Base-by-base conservation (phyloP, 2,113 vertebrate species). In the Microcebus jonahi region DNA sequence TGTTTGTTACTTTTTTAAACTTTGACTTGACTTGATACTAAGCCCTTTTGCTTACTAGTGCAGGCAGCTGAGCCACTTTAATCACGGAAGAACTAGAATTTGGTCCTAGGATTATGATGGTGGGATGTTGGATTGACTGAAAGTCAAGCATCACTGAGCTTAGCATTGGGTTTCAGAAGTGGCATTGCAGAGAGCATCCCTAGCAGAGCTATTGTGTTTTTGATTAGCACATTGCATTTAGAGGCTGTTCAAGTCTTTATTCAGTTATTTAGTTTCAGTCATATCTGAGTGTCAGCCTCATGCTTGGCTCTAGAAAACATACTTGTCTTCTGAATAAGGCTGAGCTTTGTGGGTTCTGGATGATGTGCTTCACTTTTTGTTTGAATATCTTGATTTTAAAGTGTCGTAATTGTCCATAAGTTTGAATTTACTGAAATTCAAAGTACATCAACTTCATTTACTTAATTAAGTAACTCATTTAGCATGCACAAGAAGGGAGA, bases 281-380 rank as follows among this genome's bases (percentile, higher is more conserved):
- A 36, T 65, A 29, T 75, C 23, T 92, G 73, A 53, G 23, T 85
- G 67, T 61, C 67, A 63, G 71, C 10, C 9, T 94, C 67, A 95
- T 6, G 20, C 65, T 89, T 91, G 71, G 39, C 55, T 39, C 2
- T 9, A 71, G 48, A 79, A 79, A 31, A 48, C 55, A 88, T 23
- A 27, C 39, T 77, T 92, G 31, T 83, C 36, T 92, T 94, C 55
- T 91, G 65, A 94, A 70, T 91, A 93, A 75, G 94, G 27, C 70
- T 50, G 68, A 71, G 65, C 23, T 77, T 42, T 84, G 1, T n/a
- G 70, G 39, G n/a, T 87, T 95, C 67, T 55, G 48, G 77, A 63
- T 29, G 31, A 63, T 29, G 36, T 8, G 5, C 17, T 67, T 86
- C 18, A 13, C 25, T 29, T 91, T 57, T 71, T 71, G 34, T 95